Evolutionary conservation across 2,113 vertebrate species (phyloP).

Genomic region (Panurus biarmicus): DNA sequence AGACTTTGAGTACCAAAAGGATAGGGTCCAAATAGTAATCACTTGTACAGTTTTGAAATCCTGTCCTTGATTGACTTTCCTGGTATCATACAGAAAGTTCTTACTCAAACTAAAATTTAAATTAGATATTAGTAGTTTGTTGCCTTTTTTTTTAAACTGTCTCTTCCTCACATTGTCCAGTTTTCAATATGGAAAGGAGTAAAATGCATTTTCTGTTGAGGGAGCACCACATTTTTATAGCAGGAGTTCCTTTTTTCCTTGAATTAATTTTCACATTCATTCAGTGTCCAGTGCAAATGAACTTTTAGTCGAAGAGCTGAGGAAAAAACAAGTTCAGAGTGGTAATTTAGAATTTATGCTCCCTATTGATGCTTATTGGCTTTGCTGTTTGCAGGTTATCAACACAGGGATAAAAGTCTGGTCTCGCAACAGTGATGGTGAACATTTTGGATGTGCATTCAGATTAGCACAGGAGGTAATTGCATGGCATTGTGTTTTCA

Average conservation of each 20-base stretch:
- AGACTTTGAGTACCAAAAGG: not conserved
- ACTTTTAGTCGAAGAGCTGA: not conserved
- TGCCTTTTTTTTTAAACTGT: not conserved
- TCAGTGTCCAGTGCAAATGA: not conserved
- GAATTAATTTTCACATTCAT: not conserved
- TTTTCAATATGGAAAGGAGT: not conserved
- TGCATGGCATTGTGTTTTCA: not conserved
- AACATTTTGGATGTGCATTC: constrained; percentile 93
- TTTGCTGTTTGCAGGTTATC: constrained; percentile 79
- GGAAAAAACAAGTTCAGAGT: not conserved
- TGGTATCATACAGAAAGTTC: not conserved
- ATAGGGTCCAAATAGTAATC: not conserved
- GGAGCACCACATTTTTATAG: not conserved
- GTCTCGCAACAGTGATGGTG: constrained; percentile 91
- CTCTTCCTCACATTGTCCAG: not conserved
- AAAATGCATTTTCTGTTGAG: not conserved
- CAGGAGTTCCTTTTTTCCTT: not conserved
- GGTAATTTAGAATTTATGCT: not conserved
- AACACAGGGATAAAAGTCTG: constrained; percentile 96
- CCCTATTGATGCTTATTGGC: not conserved
- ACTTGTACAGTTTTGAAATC: not conserved
- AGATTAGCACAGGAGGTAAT: constrained; percentile 94
- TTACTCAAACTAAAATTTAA: not conserved
- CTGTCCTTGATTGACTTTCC: not conserved
- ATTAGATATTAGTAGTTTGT: not conserved